These are phyloP conservation scores for Nipponacmea schrenckii DNA, from an alignment of 2,888 invertebrate genomes.

Conservation along the genomic window DNA sequence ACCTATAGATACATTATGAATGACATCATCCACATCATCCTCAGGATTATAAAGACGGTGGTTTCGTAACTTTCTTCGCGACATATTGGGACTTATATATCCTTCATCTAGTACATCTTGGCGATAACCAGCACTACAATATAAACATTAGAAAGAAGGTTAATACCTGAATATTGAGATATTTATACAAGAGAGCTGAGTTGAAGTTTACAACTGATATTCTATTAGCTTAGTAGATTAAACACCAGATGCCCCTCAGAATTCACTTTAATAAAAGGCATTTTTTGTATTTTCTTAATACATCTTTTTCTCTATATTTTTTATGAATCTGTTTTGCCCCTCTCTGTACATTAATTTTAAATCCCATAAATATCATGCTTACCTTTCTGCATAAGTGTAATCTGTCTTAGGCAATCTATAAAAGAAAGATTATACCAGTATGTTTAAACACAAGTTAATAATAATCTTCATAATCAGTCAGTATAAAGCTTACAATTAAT, in stretches of 20 bases:
- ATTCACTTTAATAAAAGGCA: too few species aligned
- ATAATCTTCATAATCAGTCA: too few species aligned
- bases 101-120: not conserved
- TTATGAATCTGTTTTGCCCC: too few species aligned
- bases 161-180: not conserved
- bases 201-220: not conserved
- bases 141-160: not conserved
- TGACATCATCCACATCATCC: too few species aligned
- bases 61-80: slow-evolving; percentile 1
- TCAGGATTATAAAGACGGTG: too few species aligned
- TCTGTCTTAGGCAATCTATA: slow-evolving; percentile 89
- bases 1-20: too few species aligned
- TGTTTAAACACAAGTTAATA: too few species aligned
- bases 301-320: too few species aligned
- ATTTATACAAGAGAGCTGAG: not conserved
- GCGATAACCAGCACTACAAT: slow-evolving; percentile 11
- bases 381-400: slow-evolving; percentile 86
- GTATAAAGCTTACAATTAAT: too few species aligned
- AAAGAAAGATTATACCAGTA: slow-evolving; percentile 23
- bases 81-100: slow-evolving; percentile 11
- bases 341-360: too few species aligned
- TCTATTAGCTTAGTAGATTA: too few species aligned
- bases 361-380: slow-evolving; percentile 56
- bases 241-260: not conserved
- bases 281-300: too few species aligned